These are phyloP conservation scores for Centroberyx gerrardi DNA, from an alignment of 2,797 vertebrate genomes.

Conservation along the genomic window DNA sequence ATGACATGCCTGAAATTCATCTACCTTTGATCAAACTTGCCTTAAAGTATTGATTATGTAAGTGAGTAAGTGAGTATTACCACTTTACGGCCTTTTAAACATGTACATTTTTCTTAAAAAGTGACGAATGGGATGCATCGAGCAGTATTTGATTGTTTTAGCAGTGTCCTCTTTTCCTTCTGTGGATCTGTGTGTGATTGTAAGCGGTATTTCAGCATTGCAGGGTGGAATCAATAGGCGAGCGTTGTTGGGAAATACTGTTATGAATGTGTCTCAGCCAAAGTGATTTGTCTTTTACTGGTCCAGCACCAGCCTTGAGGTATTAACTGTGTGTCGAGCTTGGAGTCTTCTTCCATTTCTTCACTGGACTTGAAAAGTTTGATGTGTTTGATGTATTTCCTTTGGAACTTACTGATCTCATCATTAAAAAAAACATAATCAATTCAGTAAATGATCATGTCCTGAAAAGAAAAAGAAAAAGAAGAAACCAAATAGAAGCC, in stretches of 20 bases:
- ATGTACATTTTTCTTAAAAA: too few species aligned
- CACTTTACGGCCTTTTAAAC: background rate
- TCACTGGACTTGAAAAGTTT: background rate
- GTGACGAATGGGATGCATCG: background rate
- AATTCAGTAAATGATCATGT: background rate
- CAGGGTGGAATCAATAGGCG: background rate
- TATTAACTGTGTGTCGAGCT: background rate
- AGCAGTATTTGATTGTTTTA: slow-evolving; percentile 11
- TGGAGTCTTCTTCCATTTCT: slow-evolving; percentile 19
- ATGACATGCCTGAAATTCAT: background rate
- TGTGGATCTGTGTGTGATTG: slow-evolving; percentile 1
- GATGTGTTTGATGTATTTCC: background rate
- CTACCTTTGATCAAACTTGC: background rate
- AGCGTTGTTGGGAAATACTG: slow-evolving; percentile 19
- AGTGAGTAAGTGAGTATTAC: background rate
- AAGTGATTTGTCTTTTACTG: slow-evolving; percentile 53
- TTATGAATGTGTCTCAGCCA: slow-evolving; percentile 63
- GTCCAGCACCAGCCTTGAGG: slow-evolving; percentile 2
- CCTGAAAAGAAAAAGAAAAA: background rate
- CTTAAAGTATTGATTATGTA: background rate
- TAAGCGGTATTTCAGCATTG: background rate
- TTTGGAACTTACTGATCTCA: slow-evolving; percentile 6
- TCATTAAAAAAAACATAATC: background rate
- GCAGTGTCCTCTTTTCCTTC: background rate
- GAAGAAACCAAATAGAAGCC: background rate